Conservation (phyloP, 35 echinoderm and acorn worm species). For the Nesometra sesokonis region DNA sequence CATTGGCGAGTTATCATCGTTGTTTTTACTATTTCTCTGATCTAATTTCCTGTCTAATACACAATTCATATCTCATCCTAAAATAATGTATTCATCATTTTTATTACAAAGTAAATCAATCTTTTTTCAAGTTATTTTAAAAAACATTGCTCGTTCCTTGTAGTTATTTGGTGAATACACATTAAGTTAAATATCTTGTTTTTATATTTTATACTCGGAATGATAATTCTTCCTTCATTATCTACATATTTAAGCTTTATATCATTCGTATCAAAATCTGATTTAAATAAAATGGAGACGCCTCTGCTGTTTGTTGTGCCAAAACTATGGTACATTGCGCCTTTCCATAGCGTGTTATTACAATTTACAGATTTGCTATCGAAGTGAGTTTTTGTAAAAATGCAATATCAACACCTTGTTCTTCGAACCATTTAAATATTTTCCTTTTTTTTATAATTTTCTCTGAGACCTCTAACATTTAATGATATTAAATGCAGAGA, state of each 20-base stretch:
- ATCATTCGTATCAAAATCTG: background rate
- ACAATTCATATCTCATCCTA: background rate
- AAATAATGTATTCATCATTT: background rate
- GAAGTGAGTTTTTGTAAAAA: background rate
- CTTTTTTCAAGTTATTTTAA: background rate
- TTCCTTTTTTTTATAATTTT: background rate
- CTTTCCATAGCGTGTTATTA: background rate
- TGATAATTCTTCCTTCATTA: background rate
- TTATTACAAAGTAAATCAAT: background rate
- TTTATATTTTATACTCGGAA: background rate
- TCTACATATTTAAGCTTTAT: background rate
- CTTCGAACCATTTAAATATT: background rate
- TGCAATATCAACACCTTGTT: background rate
- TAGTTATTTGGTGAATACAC: background rate
- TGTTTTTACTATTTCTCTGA: background rate
- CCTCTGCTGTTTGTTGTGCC: background rate
- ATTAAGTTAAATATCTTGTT: background rate
- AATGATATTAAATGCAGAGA: no score
- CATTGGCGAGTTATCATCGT: background rate
- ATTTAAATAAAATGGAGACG: background rate
- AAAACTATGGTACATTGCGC: background rate
- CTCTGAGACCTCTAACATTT: background rate
- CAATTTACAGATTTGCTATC: background rate
- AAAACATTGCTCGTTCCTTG: background rate
- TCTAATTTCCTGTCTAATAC: background rate